Base-by-base conservation (phyloP, 2,888 invertebrate genomes). In the Agriopis marginaria region DNA sequence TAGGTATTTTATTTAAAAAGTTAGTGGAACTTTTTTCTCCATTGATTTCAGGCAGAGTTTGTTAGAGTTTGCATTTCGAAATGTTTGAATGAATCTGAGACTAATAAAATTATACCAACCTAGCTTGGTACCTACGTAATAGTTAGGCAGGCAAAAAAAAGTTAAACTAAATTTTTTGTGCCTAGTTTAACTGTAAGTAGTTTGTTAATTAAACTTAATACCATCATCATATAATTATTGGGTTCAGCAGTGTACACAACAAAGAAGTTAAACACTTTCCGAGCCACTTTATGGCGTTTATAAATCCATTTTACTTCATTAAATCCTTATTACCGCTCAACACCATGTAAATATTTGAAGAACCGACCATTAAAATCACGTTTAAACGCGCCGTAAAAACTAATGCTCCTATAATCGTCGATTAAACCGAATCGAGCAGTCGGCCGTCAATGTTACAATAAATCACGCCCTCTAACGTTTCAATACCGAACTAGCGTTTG, bases 381-480 rank as follows among this genome's bases (percentile, higher is more conserved):
- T 87, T 89, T 86, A 86, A 83, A 87, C 83, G 83, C 82, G 81
- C 83, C 88, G 88, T 89, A 89, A 90, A 90, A 88, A 86, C 84
- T 88, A 89, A 89, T 87, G 84, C 82, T 84, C 83, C 84, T 86
- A 85, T 89, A 90, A 89, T 88, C 82, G 87, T 77, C 84, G 82
- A 86, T 86, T 84, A 86, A 76, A 86, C 86, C 87, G 86, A 89
- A 89, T 89, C 88, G 83, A 86, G 86, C 80, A 81, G 80, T 77
- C 86, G 81, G 80, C 76, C 86, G 83, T 89, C 89, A 88, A 84
- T 85, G 82, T 81, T 81, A 79, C 83, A 84, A 83, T 89, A 88
- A 89, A 91, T 89, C 89, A 88, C 89, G 90, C 90, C 92, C 88
- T 91, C 92, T 92, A 86, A 77, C 84, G 85, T 77, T 72, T 73